phyloP scores from a whole-genome alignment of 2,113 vertebrate species.

The Shinisaurus crocodilurus region DNA sequence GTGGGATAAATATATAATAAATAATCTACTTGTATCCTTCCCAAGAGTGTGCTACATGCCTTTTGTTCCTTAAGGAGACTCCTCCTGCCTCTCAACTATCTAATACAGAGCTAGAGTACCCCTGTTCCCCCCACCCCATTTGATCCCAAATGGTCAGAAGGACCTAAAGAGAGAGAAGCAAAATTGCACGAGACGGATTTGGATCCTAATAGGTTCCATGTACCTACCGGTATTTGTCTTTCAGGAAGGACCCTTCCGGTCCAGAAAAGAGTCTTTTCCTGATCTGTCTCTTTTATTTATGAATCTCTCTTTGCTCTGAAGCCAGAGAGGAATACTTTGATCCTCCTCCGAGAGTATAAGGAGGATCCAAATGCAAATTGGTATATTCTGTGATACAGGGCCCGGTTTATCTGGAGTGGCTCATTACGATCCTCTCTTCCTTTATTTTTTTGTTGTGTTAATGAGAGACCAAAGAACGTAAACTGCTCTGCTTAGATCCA shows the following conservation, averaged over 20 bases:
- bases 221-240: neutral
- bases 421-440: neutral
- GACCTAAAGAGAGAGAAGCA: neutral
- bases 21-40: neutral
- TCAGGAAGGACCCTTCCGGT: neutral
- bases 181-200: neutral
- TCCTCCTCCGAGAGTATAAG: too few species aligned
- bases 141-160: neutral
- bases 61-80: neutral
- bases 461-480: neutral
- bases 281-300: neutral
- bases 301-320: neutral
- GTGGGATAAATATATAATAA: neutral
- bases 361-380: neutral
- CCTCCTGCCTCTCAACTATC: neutral
- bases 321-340: neutral
- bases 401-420: rapidly evolving
- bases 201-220: neutral
- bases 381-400: neutral
- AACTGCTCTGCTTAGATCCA: rapidly evolving
- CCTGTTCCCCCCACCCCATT: neutral
- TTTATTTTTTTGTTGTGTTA: neutral
- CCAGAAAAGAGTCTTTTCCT: neutral
- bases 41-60: neutral
- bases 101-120: too few species aligned